A percentile compares a stretch with the other conserved stretches of the same genome.
These are phyloP conservation scores for Sinodicranocentrus sp. DNA, from an alignment of 2,888 invertebrate species.

Conservation along the genomic window DNA sequence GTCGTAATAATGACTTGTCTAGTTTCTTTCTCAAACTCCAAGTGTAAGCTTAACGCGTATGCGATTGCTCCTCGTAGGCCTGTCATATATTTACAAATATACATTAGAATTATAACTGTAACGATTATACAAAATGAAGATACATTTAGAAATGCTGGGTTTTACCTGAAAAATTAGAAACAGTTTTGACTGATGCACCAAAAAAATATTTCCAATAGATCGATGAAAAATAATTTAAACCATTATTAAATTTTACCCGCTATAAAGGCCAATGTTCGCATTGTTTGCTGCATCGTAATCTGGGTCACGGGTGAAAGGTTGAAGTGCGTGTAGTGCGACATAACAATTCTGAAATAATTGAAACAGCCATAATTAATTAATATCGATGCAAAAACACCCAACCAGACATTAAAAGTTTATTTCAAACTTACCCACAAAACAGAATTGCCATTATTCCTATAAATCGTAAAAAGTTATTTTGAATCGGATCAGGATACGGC, in stretches of 20 bases:
- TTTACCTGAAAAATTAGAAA: constrained; percentile 90
- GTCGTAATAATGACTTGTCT: constrained; percentile 98
- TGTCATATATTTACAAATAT: no score
- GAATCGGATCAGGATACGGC: neutral
- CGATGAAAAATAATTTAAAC: constrained; percentile 52
- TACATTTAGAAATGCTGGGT: neutral
- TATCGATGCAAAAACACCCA: neutral
- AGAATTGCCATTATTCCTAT: constrained; percentile 99
- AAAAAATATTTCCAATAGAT: no score
- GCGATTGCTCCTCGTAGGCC: constrained; percentile 95
- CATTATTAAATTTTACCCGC: constrained; percentile 80
- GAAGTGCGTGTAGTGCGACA: constrained; percentile 99
- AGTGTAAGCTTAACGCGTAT: constrained; percentile 96
- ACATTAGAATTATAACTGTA: no score
- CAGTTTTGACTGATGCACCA: no score
- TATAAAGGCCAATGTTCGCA: constrained; percentile 97
- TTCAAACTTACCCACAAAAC: constrained; percentile 85
- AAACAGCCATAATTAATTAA: neutral
- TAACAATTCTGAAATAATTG: constrained; percentile 86
- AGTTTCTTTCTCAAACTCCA: constrained; percentile 95
- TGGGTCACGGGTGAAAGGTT: constrained; percentile 99
- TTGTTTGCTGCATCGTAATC: constrained; percentile 99
- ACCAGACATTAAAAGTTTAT: neutral
- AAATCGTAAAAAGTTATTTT: constrained; percentile 68
- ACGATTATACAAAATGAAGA: no score